A percentile compares a stretch with the other conserved stretches of the same genome.
Conservation (phyloP, 2,888 invertebrate genomes). For the Hydropsyche betteni region DNA sequence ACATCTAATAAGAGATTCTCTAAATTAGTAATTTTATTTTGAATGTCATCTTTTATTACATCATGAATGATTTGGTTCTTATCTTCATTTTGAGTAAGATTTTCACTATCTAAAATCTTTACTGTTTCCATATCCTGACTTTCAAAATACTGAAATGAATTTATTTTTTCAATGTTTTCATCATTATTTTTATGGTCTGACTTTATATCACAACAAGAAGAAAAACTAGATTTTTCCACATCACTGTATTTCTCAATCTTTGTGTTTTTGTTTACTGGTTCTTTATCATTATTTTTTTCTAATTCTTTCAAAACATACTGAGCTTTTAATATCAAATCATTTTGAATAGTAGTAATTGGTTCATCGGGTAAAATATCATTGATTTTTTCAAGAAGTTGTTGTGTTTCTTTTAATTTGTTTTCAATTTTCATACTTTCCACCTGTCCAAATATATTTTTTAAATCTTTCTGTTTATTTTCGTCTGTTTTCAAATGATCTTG, state of each 20-base stretch:
- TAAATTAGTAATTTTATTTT: conserved; percentile 64
- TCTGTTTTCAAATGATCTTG: neutral
- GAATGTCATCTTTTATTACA: conserved; percentile 63
- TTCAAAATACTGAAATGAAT: too few relatives aligned
- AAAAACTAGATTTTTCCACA: too few relatives aligned
- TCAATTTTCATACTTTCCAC: neutral
- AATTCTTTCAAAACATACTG: conserved; percentile 16
- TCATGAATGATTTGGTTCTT: conserved; percentile 61
- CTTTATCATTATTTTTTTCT: neutral
- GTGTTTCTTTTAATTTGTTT: conserved; percentile 28
- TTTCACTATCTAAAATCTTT: too few relatives aligned
- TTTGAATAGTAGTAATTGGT: neutral
- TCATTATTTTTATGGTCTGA: too few relatives aligned
- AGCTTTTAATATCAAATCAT: neutral
- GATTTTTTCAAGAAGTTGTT: conserved; percentile 21
- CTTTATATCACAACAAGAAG: too few relatives aligned
- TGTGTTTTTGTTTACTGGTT: conserved; percentile 55
- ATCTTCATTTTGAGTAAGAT: conserved; percentile 55
- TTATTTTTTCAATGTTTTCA: too few relatives aligned
- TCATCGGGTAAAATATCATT: conserved; percentile 11
- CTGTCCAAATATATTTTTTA: neutral
- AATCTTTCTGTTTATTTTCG: neutral
- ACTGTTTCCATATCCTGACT: too few relatives aligned
- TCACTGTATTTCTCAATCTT: conserved; percentile 38
- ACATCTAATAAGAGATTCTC: conserved; percentile 63